Base-by-base conservation (phyloP, 2,888 invertebrate genomes). In the Acrobeloides nanus region DNA sequence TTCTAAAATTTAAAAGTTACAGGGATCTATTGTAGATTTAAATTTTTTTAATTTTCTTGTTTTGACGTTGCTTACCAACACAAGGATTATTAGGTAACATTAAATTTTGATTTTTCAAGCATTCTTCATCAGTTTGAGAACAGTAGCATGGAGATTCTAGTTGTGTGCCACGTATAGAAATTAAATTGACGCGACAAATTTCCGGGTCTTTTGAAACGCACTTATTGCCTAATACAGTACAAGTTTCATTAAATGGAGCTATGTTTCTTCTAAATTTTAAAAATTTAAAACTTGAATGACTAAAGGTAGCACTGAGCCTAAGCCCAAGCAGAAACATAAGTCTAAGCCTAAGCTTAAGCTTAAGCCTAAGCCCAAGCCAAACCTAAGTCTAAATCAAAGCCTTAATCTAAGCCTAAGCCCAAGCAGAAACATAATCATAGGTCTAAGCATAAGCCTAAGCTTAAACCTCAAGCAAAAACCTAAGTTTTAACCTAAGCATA, bases 61-160 rank as follows among this genome's bases (percentile, higher is more conserved):
- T 20, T 27, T n/a, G n/a, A n/a, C n/a, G n/a, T n/a, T n/a, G n/a
- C 51, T 12, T 31, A 62, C 61, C 57, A 24, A 69, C 61, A 48
- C 69, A 69, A 1, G 69, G 67, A 43, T 69, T 64, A 18, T 54
- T 60, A 2, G 69, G 69, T 29, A 69, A 59, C 59, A 68, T 59
- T 27, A 54, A 44, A 27, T 57, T 53, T 29, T 65, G 66, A 29
- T 54, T 46, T 5, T 48, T 38, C 1, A 59, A 44, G 45, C 69
- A 69, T 18, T 56, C 43, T 25, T 54, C 49, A 42, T 66, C 69
- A 18, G 53, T 53, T 15, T 57, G 34, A 25, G 57, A 51, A 38
- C 70, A 70, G 48, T 56, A 59, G 45, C 70, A 70, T 2, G 64
- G 63, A 42, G 59, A 57, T 41, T 70, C 70, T n/a, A 70, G 56